A percentile compares a stretch with the other conserved stretches of the same genome.
Evolutionary conservation across 2,888 invertebrate species (phyloP).

Genomic region (Antitype chi): DNA sequence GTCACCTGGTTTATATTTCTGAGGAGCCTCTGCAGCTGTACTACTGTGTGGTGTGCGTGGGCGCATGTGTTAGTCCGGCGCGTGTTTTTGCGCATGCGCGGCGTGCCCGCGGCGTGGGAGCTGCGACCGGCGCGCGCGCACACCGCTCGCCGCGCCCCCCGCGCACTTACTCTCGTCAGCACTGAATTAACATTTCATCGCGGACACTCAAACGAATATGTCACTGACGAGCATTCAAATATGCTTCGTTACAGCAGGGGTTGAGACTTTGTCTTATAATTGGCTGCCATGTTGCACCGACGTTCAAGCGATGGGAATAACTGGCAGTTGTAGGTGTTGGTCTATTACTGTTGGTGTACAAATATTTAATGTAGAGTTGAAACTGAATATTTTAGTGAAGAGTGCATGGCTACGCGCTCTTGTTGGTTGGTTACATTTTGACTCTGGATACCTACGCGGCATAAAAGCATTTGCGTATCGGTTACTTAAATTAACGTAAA

Average conservation of each 20-base stretch:
- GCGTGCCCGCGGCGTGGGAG: slow-evolving; percentile 80
- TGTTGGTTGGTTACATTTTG: not conserved
- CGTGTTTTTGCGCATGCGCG: slow-evolving; percentile 65
- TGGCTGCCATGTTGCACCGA: not conserved
- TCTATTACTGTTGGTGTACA: not conserved
- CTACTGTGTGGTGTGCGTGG: slow-evolving; percentile 23
- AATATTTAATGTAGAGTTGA: not conserved
- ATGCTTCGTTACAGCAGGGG: slow-evolving; percentile 26
- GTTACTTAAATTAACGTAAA: not conserved
- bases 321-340: slow-evolving; percentile 4
- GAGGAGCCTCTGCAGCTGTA: slow-evolving; percentile 7
- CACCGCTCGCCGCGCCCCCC: slow-evolving; percentile 29
- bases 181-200: slow-evolving; percentile 66
- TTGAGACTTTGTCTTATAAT: not conserved
- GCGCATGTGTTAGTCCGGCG: slow-evolving; percentile 47
- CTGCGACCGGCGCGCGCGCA: slow-evolving; percentile 66
- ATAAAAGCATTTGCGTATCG: not conserved
- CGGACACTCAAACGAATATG: slow-evolving; percentile 44
- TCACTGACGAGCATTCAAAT: slow-evolving; percentile 49
- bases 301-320: not conserved
- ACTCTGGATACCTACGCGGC: too few relatives aligned
- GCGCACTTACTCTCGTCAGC: slow-evolving; percentile 18
- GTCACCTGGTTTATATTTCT: not conserved
- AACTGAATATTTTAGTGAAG: not conserved
- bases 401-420: not conserved